Conservation (phyloP, 2,113 vertebrate species). For the Pangasianodon gigas region DNA sequence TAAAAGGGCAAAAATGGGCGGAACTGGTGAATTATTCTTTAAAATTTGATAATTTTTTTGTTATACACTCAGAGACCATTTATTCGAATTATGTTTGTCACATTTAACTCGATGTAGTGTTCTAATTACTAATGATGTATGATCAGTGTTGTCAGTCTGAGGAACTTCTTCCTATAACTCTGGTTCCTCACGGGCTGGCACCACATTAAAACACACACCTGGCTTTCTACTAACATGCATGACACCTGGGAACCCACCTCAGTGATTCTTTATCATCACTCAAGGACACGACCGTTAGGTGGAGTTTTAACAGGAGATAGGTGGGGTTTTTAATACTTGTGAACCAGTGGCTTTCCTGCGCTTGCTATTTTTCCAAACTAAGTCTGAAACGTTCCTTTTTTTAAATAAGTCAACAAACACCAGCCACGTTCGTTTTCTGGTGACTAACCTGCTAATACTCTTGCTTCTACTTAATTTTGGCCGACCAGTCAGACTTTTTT, state of each 20-base stretch:
- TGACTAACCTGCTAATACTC: constrained; percentile 61
- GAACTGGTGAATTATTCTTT: neutral
- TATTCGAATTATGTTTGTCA: neutral
- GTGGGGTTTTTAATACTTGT: constrained; percentile 62
- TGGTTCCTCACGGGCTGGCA: constrained; percentile 53
- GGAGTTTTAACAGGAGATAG: constrained; percentile 61
- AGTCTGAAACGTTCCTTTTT: neutral
- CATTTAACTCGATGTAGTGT: neutral
- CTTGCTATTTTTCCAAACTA: constrained; percentile 29
- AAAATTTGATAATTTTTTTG: neutral
- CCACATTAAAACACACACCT: constrained; percentile 62
- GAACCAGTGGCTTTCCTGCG: constrained; percentile 76
- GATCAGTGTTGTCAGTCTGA: constrained; percentile 58
- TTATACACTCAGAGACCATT: neutral
- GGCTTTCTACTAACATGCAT: constrained; percentile 62
- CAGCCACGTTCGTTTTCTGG: constrained; percentile 49
- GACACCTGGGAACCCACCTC: constrained; percentile 58
- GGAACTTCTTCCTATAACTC: constrained; percentile 54
- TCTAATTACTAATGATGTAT: neutral
- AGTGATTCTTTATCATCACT: constrained; percentile 29
- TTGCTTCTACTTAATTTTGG: constrained; percentile 36
- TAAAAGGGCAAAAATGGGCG: neutral
- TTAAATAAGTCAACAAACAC: neutral
- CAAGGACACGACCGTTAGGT: constrained; percentile 46
- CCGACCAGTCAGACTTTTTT: constrained; percentile 23